phyloP scores from a whole-genome alignment of 64 coral and sea anemone species.

The Actinia equina region DNA sequence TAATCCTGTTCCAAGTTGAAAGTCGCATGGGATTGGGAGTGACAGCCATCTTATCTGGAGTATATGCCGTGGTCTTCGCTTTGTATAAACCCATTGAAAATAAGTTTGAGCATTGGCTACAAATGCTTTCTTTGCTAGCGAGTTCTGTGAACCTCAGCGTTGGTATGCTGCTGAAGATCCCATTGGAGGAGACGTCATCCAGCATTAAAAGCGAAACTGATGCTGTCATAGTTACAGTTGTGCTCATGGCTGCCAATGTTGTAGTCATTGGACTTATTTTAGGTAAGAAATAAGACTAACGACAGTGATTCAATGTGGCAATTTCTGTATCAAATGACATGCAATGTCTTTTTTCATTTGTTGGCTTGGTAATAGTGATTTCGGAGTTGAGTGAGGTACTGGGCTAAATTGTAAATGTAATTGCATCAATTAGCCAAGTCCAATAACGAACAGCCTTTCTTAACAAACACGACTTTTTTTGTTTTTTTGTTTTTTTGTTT shows the following conservation, averaged over 20 bases:
- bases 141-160: slow-evolving; percentile 39
- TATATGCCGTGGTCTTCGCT: slow-evolving; percentile 36
- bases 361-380: no score
- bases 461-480: no score
- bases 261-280: slow-evolving; percentile 28
- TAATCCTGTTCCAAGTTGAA: no score
- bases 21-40: slow-evolving; percentile 23
- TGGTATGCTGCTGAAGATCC: slow-evolving; percentile 56
- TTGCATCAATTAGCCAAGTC: no score
- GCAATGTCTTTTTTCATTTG: no score
- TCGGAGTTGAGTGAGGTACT: no score
- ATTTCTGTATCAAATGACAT: no score
- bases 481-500: no score
- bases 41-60: slow-evolving; percentile 12
- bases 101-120: slow-evolving; percentile 38
- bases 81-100: neutral
- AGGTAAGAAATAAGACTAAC: neutral
- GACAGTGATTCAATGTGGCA: no score
- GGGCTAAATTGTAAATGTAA: no score
- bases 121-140: slow-evolving; percentile 36
- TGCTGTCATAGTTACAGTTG: slow-evolving; percentile 24
- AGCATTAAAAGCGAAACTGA: slow-evolving; percentile 6
- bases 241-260: slow-evolving; percentile 40
- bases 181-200: slow-evolving; percentile 10
- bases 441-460: no score